These are phyloP conservation scores for Prunella fulvescens DNA, from an alignment of 2,113 vertebrate species.

Conservation along the genomic window DNA sequence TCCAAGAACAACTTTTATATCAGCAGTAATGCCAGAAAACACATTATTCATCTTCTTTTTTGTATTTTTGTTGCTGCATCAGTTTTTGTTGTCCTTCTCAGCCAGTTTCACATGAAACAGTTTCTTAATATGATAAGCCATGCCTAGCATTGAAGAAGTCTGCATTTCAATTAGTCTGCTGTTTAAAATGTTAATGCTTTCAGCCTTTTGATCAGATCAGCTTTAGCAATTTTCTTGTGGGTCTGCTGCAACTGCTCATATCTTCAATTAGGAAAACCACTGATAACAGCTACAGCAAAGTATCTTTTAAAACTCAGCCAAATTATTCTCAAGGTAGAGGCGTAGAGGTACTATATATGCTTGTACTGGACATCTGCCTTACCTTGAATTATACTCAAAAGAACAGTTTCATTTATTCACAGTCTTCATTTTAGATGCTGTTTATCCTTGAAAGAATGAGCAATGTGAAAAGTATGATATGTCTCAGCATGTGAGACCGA, in stretches of 20 bases:
- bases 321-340: not conserved
- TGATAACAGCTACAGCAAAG: not conserved
- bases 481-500: not conserved
- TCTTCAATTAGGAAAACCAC: not conserved
- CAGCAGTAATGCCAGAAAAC: not conserved
- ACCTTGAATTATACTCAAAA: not conserved
- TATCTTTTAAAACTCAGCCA: not conserved
- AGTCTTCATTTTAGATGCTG: not conserved
- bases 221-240: not conserved
- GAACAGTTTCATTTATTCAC: not conserved
- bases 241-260: not conserved
- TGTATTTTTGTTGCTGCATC: not conserved
- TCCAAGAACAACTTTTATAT: not conserved
- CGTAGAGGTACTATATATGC: not conserved
- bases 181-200: not conserved
- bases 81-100: not conserved
- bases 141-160: not conserved
- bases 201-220: not conserved
- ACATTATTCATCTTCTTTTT: not conserved
- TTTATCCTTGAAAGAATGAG: slow-evolving; percentile 8
- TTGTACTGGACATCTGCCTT: not conserved
- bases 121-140: not conserved
- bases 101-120: not conserved
- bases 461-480: not conserved
- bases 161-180: not conserved